These are phyloP conservation scores for Plebejus anna DNA, from an alignment of 2,888 invertebrate genomes.

Conservation along the genomic window DNA sequence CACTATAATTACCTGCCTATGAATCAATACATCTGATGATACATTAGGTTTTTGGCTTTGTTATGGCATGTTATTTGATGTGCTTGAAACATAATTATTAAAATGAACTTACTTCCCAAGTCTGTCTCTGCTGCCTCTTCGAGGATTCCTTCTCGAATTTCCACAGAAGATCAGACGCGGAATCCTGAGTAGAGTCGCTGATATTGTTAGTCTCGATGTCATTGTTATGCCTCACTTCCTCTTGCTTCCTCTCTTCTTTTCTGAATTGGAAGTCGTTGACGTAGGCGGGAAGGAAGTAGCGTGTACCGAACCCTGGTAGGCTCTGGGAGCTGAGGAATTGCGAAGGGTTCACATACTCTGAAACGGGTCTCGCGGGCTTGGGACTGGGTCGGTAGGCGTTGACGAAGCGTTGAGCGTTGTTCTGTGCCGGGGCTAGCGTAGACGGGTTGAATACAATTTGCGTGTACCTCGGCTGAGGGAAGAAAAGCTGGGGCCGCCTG, in stretches of 20 bases:
- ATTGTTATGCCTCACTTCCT: slow-evolving; percentile 65
- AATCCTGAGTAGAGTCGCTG: slow-evolving; percentile 46
- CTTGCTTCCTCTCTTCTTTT: slow-evolving; percentile 50
- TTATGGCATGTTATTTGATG: too few relatives aligned
- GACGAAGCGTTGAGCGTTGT: slow-evolving; percentile 66
- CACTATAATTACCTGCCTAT: too few relatives aligned
- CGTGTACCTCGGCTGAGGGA: slow-evolving; percentile 67
- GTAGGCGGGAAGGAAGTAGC: slow-evolving; percentile 64
- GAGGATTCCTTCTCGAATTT: slow-evolving; percentile 64
- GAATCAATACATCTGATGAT: too few relatives aligned
- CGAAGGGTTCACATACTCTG: slow-evolving; percentile 54
- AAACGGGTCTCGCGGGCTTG: slow-evolving; percentile 46
- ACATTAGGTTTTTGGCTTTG: too few relatives aligned
- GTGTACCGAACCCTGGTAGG: slow-evolving; percentile 64
- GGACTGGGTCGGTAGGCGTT: slow-evolving; percentile 61
- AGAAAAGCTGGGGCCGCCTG: slow-evolving; percentile 68
- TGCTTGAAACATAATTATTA: too few relatives aligned
- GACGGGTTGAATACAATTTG: slow-evolving; percentile 55
- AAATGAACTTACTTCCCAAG: slow-evolving; percentile 11
- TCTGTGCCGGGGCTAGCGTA: slow-evolving; percentile 46
- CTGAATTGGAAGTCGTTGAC: slow-evolving; percentile 45
- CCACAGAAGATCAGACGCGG: slow-evolving; percentile 61
- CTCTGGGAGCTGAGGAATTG: slow-evolving; percentile 63
- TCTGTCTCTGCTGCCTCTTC: slow-evolving; percentile 52
- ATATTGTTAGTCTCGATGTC: slow-evolving; percentile 58